Percentiles rank a stretch among this genome's conserved stretches.
Evolutionary conservation across 2,113 vertebrate genomes (phyloP).

Genomic region (Hystrix cristata): DNA sequence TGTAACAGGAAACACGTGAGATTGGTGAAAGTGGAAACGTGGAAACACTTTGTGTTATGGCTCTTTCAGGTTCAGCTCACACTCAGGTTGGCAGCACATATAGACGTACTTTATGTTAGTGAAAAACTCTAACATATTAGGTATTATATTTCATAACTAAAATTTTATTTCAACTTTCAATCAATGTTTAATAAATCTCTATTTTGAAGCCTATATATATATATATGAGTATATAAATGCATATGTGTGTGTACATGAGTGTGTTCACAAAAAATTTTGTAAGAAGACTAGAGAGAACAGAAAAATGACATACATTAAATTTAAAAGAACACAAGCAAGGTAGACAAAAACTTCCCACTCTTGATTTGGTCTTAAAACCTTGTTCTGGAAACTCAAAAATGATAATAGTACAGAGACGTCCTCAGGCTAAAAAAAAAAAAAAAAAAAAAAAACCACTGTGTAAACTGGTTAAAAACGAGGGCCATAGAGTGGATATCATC

Average conservation of each 20-base stretch:
- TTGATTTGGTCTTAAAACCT: background rate
- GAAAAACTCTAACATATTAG: background rate
- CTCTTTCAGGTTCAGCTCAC: background rate
- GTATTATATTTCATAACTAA: background rate
- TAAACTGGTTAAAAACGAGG: background rate
- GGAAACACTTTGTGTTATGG: background rate
- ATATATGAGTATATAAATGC: background rate
- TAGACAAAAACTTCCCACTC: background rate
- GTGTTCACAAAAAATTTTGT: background rate
- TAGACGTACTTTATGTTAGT: background rate
- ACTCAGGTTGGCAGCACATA: background rate
- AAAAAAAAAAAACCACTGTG: too few relatives aligned
- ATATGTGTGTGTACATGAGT: background rate
- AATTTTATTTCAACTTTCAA: background rate
- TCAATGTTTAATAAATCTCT: background rate
- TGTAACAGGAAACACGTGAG: background rate
- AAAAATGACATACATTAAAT: background rate
- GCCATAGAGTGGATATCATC: rapidly evolving
- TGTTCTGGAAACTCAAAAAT: background rate
- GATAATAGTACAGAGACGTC: background rate
- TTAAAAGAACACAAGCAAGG: background rate
- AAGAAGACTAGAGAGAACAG: background rate
- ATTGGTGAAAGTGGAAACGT: background rate
- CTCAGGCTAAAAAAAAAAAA: background rate
- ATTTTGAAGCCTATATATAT: background rate